Evolutionary conservation across 2,888 invertebrate genomes (phyloP).

Genomic region (Stramonita haemastoma): DNA sequence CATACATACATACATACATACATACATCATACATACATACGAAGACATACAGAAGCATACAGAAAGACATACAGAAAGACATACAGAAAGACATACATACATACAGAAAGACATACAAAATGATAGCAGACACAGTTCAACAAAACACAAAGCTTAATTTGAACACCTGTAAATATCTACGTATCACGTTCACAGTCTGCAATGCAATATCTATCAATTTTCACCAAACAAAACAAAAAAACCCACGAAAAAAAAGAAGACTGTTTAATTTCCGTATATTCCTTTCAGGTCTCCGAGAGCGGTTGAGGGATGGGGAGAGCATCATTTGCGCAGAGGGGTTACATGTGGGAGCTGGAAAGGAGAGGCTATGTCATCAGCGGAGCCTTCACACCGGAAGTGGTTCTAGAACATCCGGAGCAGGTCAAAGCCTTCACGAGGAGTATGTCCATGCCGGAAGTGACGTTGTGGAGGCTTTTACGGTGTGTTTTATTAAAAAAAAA

Average conservation of each 20-base stretch:
- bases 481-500: constrained; percentile 34
- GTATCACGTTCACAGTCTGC: no score
- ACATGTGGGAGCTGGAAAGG: constrained; percentile 63
- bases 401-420: constrained; percentile 60
- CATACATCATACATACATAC: background rate
- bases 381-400: constrained; percentile 62
- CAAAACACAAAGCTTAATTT: background rate
- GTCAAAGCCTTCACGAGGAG: constrained; percentile 64
- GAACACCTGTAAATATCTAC: background rate
- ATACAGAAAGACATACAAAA: background rate
- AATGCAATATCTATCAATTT: no score
- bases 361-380: constrained; percentile 62
- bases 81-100: background rate
- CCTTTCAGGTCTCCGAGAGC: constrained; percentile 54
- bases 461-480: constrained; percentile 69
- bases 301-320: constrained; percentile 54
- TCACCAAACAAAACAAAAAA: background rate
- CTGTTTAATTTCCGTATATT: background rate
- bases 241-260: background rate
- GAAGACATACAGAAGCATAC: background rate
- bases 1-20: background rate
- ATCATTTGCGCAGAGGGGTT: constrained; percentile 66
- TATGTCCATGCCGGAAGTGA: constrained; percentile 70
- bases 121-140: background rate
- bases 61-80: background rate